Percentiles rank a stretch among this genome's conserved stretches.
Evolutionary conservation across 2,888 invertebrate genomes (phyloP).

Genomic region (Laothoe populi): DNA sequence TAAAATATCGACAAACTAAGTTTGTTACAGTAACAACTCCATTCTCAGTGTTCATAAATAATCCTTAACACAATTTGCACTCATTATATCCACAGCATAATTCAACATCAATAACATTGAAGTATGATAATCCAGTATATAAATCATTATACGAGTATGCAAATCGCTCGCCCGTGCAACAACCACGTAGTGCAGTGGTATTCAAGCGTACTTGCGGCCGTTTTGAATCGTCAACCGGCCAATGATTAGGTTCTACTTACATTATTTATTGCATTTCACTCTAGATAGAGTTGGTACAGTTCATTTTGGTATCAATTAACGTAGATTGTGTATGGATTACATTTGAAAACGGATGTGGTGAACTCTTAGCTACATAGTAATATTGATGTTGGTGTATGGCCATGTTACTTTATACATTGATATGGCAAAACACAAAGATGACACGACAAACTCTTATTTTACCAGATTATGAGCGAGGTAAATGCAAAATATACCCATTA

Average conservation of each 20-base stretch:
- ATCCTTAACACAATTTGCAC: conserved; percentile 6
- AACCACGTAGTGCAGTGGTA: not conserved
- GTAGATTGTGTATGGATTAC: not conserved
- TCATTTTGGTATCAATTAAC: not conserved
- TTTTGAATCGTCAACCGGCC: conserved; percentile 57
- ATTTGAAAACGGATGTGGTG: too few species aligned
- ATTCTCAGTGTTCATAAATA: not conserved
- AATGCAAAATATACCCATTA: too few species aligned
- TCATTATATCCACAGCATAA: not conserved
- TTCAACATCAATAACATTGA: conserved; percentile 18
- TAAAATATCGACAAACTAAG: too few species aligned
- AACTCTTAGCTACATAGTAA: too few species aligned
- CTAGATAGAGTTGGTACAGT: not conserved
- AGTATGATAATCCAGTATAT: conserved; percentile 2
- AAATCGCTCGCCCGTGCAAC: conserved; percentile 24
- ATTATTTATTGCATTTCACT: conserved; percentile 52
- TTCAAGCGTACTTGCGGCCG: conserved; percentile 26
- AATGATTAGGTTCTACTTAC: conserved; percentile 45
- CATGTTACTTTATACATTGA: too few species aligned
- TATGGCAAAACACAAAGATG: too few species aligned
- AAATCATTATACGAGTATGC: not conserved
- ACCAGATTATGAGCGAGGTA: too few species aligned
- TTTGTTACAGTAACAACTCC: conserved; percentile 2
- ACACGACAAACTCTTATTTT: too few species aligned
- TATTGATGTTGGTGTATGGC: too few species aligned